These are phyloP conservation scores for Parnassius apollo DNA, from an alignment of 2,888 invertebrate genomes.

Conservation along the genomic window DNA sequence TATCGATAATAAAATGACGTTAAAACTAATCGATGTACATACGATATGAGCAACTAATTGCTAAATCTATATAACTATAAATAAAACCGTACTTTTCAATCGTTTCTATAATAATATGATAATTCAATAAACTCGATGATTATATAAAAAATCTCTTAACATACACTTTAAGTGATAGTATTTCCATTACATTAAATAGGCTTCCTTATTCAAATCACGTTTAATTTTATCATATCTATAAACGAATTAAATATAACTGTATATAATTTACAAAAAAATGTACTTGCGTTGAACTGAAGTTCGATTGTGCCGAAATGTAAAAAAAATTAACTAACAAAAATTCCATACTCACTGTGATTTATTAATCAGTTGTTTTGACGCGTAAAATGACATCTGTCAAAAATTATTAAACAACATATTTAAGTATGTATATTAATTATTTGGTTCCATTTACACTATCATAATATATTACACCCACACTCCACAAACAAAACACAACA, in stretches of 20 bases:
- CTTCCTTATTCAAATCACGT: constrained; percentile 15
- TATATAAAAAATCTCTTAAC: constrained; percentile 18
- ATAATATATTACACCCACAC: constrained; percentile 4
- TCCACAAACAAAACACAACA: constrained; percentile 18
- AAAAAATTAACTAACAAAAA: constrained; percentile 5
- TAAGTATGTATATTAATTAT: constrained; percentile 1
- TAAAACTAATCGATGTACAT: constrained; percentile 63
- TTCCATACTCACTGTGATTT: constrained; percentile 7
- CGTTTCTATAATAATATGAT: constrained; percentile 7
- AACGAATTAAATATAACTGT: background rate
- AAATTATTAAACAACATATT: constrained; percentile 4
- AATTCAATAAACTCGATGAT: constrained; percentile 16
- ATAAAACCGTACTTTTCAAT: constrained; percentile 15
- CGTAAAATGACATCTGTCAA: constrained; percentile 29
- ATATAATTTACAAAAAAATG: constrained; percentile 11
- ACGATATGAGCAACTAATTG: constrained; percentile 59
- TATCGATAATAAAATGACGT: constrained; percentile 32
- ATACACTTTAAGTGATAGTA: constrained; percentile 25
- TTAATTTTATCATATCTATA: background rate
- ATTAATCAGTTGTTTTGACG: constrained; percentile 8
- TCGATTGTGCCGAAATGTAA: constrained; percentile 17
- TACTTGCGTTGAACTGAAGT: constrained; percentile 3
- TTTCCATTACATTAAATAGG: constrained; percentile 21
- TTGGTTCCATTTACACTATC: constrained; percentile 7
- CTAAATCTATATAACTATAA: constrained; percentile 32